A percentile compares a stretch with the other conserved stretches of the same genome.
Evolutionary conservation across 2,113 vertebrate species (phyloP).

Genomic region (Parotia lawesii): DNA sequence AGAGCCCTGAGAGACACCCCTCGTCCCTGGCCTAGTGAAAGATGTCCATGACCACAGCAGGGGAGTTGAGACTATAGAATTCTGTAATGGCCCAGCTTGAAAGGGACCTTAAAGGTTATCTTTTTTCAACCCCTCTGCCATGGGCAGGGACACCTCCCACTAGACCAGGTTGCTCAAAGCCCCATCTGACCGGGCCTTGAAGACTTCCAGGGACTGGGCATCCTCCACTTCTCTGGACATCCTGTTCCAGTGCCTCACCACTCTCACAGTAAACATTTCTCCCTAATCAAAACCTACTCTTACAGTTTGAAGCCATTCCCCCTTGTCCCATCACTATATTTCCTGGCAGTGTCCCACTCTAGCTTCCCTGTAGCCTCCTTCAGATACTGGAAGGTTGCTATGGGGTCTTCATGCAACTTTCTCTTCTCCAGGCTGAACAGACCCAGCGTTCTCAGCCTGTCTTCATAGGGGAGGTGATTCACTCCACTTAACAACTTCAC

Average conservation of each 20-base stretch:
- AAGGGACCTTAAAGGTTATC: not conserved
- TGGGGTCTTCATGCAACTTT: fast-evolving
- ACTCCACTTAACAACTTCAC: not conserved
- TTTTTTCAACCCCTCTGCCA: not conserved
- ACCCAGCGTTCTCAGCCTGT: not conserved
- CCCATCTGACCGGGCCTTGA: not conserved
- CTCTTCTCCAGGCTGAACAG: not conserved
- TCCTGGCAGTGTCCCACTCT: not conserved
- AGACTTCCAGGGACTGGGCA: not conserved
- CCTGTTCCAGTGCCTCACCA: not conserved
- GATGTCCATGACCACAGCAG: not conserved
- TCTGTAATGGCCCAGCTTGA: not conserved
- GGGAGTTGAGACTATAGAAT: not conserved
- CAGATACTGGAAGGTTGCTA: not conserved
- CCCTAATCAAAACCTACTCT: not conserved
- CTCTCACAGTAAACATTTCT: not conserved
- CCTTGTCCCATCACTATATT: not conserved
- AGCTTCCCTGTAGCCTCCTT: not conserved
- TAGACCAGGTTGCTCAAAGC: not conserved
- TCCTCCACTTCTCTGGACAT: not conserved
- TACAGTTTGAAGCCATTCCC: not conserved
- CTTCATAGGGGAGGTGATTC: not conserved
- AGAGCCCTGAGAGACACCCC: not conserved
- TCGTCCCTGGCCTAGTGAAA: fast-evolving
- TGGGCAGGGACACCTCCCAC: not conserved